These are phyloP conservation scores for Patella caerulea DNA, from an alignment of 2,888 invertebrate genomes.

Conservation along the genomic window DNA sequence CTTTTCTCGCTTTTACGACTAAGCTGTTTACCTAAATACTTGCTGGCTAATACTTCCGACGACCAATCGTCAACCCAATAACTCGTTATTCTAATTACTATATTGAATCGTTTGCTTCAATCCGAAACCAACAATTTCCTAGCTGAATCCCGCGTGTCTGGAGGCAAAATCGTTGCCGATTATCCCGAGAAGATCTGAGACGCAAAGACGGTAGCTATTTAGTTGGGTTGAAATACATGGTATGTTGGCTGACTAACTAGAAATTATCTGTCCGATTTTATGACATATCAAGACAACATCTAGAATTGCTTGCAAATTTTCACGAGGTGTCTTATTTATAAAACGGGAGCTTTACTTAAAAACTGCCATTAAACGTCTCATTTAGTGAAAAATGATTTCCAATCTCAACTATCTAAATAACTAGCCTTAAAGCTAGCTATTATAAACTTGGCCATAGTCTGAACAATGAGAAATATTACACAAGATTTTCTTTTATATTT, in stretches of 20 bases:
- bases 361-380: neutral
- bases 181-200: neutral
- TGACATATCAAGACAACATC: conserved; percentile 7
- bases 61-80: neutral
- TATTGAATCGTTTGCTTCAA: conserved; percentile 26
- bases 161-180: conserved; percentile 18
- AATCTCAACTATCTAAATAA: neutral
- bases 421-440: too few species aligned
- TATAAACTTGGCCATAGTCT: too few species aligned
- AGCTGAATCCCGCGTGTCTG: neutral
- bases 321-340: neutral
- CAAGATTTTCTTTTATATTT: too few species aligned
- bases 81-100: conserved; percentile 22
- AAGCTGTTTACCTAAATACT: conserved; percentile 21
- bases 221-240: too few species aligned
- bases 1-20: conserved; percentile 9
- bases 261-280: neutral
- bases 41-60: conserved; percentile 11
- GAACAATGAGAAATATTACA: too few species aligned
- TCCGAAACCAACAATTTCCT: conserved; percentile 25
- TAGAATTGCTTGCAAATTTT: conserved; percentile 7
- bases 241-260: neutral
- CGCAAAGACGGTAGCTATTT: too few species aligned
- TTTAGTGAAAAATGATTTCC: conserved; percentile 5
- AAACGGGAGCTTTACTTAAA: neutral